Evolutionary conservation across 2,888 invertebrate genomes (phyloP), one percentile per base, ranked within the genome.

Genomic region (Cerastis leucographa): DNA sequence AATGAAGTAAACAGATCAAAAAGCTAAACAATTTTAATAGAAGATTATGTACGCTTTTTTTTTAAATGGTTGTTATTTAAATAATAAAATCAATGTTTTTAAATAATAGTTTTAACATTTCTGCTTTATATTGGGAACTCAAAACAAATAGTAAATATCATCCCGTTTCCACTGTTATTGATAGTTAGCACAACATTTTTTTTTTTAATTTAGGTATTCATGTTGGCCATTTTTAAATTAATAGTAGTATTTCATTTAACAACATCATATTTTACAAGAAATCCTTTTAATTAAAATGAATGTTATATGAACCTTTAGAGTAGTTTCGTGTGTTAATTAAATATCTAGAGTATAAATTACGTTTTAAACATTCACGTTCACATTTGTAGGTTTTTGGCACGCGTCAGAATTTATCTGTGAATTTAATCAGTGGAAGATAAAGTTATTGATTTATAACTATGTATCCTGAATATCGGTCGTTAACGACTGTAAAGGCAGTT

Each of bases 371-470:
- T 65, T 69, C 35, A 35, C 64, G 54, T 81, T 67, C 42, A 70
- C 62, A 62, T 81, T 83, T 80, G 67, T 83, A 76, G 80, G 72
- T 80, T 80, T 76, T 80, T 83, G 72, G 80, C 70, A 76, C 81
- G 56, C 49, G 71, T 77, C 81, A 59, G 54, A 77, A 54, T 80
- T 69, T 81, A 84, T 78, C 42, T 46, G 42, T 49, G 56, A 51
- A 66, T 54, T 72, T 49, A 74, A 78, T 78, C 62, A 54, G 42
- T 72, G 25, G 59, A 66, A 70, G 69, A 81, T 83, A 72, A 72
- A 72, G 44, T 75, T 70, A 79, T 79, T 79, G 83, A 79, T 82
- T 79, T 83, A 79, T 82, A 59, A 22, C 54, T 54, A 14, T 49
- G 8, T 59, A 51, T 78, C 51, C 72, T 69, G 64, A 75, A 75